phyloP scores from a whole-genome alignment of 2,888 invertebrate species.

The Phania funesta region DNA sequence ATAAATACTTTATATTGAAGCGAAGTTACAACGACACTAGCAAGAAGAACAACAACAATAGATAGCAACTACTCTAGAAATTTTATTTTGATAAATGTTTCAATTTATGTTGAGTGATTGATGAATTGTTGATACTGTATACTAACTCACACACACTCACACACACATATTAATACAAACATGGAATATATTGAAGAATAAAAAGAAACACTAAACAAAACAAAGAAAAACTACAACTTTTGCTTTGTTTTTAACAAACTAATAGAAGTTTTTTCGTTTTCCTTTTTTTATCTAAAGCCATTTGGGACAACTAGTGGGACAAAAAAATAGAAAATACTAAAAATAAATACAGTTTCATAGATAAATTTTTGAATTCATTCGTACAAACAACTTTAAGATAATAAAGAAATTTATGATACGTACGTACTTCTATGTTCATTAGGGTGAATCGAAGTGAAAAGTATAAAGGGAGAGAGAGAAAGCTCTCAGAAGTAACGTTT shows the following conservation, averaged over 20 bases:
- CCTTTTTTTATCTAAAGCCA: slow-evolving; percentile 2
- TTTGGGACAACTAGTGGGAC: slow-evolving; percentile 26
- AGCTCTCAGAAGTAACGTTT: too few relatives aligned
- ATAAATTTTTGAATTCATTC: neutral
- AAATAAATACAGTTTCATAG: neutral
- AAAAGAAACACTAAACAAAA: neutral
- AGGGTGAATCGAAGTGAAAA: too few relatives aligned
- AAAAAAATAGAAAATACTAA: neutral
- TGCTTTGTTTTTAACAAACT: slow-evolving; percentile 32
- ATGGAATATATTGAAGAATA: neutral
- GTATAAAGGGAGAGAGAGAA: too few relatives aligned
- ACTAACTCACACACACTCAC: neutral
- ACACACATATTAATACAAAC: neutral
- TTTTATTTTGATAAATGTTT: slow-evolving; percentile 64
- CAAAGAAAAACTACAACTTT: slow-evolving; percentile 29
- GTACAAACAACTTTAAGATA: slow-evolving; percentile 12
- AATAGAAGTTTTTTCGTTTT: neutral
- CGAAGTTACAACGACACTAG: slow-evolving; percentile 3
- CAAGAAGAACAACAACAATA: neutral
- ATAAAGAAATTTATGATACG: slow-evolving; percentile 30
- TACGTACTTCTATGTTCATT: too few relatives aligned
- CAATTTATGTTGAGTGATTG: slow-evolving; percentile 64
- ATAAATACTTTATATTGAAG: slow-evolving; percentile 29
- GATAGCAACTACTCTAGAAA: slow-evolving; percentile 32
- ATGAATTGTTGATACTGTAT: slow-evolving; percentile 60